Conservation (phyloP, 2,797 vertebrate genomes). For the Poeciliopsis infans region DNA sequence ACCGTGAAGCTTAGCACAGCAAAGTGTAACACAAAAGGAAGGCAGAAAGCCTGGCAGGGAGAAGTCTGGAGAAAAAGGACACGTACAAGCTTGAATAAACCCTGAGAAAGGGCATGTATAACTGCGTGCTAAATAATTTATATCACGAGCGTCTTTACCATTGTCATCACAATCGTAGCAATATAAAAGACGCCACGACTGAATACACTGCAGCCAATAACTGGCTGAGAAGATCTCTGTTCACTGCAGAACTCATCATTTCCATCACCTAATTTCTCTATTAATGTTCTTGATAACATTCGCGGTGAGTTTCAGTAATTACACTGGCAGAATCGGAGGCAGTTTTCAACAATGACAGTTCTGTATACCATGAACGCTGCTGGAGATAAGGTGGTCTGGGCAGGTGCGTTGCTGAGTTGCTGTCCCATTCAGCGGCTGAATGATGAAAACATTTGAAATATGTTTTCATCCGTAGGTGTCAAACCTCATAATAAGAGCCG, state of each 20-base stretch:
- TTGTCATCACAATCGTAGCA: slow-evolving; percentile 34
- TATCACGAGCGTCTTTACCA: slow-evolving; percentile 23
- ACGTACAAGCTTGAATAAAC: slow-evolving; percentile 32
- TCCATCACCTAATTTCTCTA: slow-evolving; percentile 27
- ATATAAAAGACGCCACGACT: slow-evolving; percentile 17
- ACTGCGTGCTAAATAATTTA: slow-evolving; percentile 43
- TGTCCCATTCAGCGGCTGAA: slow-evolving; percentile 13
- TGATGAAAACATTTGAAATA: slow-evolving; percentile 41
- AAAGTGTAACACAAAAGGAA: slow-evolving; percentile 34
- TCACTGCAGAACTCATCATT: slow-evolving; percentile 40
- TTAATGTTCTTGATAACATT: slow-evolving; percentile 37
- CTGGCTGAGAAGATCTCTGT: slow-evolving; percentile 9
- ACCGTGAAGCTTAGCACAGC: slow-evolving; percentile 57
- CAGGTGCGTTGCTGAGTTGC: slow-evolving; percentile 24
- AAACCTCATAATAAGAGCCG: slow-evolving; percentile 51
- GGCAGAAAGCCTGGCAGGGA: slow-evolving; percentile 17
- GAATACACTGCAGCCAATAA: slow-evolving; percentile 12
- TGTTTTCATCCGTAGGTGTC: slow-evolving; percentile 59
- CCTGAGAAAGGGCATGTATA: slow-evolving; percentile 23
- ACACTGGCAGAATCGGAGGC: slow-evolving; percentile 23
- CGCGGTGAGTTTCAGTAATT: slow-evolving; percentile 40
- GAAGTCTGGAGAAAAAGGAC: slow-evolving; percentile 9
- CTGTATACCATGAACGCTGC: slow-evolving; percentile 31
- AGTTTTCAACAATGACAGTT: slow-evolving; percentile 49
- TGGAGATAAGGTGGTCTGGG: slow-evolving; percentile 24